Base-by-base conservation (phyloP, 2,797 vertebrate species). In the Geotrypetes seraphini region DNA sequence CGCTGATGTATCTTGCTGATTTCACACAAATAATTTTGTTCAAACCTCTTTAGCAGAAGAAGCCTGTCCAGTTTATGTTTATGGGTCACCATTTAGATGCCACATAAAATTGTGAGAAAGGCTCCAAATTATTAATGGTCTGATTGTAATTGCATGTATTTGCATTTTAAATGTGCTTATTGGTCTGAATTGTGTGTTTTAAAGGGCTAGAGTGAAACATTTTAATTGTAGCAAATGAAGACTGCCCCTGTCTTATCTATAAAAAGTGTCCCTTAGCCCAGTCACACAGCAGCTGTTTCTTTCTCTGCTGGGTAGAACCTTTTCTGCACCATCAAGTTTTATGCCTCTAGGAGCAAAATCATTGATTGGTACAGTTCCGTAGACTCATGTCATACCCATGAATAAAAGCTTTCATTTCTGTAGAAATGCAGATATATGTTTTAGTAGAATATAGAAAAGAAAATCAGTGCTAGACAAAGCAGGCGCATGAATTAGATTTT, bases 141-240 rank as follows among this genome's bases (percentile, higher is more conserved):
- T 50, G 43, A 56, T 28, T 41, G 9, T 13, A 54, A 52, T 44
- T 47, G 12, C 45, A 44, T 16, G 27, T 22, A 39, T 61, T 56
- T 63, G 18, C 36, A 53, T 61, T 65, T 56, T 48, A 47, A 47
- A 45, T 38, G 43, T 47, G 19, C 26, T 28, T 55, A 29, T 47
- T 53, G 23, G 22, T 50, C 38, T 65, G 50, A 57, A 53, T 49
- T 9, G 18, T 43, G 20, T 27, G 19, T 40, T 59, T 59, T 48
- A 52, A 41, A 49, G 27, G 18, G 6, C 7, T 32, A 51, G 28
- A 31, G 30, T 47, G 24, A 19, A 50, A 57, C 16, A 24, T 16
- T 45, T n/a, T 43, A 53, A 39, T 43, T 47, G 36, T 12, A 24
- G 24, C 17, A 53, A 65, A 45, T 31, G 12, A 10, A 40, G 12